Evolutionary conservation across 1,140 invertebrate species (phyloP), one percentile per base, ranked within the genome.

Genomic region (Cyphomyrmex costatus): DNA sequence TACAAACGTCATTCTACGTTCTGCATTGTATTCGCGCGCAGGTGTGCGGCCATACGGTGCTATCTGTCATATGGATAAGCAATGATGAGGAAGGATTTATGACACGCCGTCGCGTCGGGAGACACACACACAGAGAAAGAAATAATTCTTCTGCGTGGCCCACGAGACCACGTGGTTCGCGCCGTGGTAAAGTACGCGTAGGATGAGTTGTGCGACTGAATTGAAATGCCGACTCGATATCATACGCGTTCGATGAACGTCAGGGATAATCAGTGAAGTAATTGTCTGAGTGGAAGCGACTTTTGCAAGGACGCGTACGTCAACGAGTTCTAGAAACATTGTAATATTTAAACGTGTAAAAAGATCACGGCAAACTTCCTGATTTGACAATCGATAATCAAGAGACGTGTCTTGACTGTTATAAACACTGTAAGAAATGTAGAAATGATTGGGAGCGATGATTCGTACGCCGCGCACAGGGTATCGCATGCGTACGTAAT

Each of bases 401-500:
- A 21, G 63, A 27, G 65, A 49, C 21, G 3, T 21, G 51, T 42
- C 21, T 19, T 16, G 21, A 46, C 27, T 21, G 16, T 49, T 16
- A 33, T 3, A 14, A 71, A 53, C 56, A 49, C 61, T 36, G 19
- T 14, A 19, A 60, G 24, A 36, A 27, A 27, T 49, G 10, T n/a
- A 73, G 53, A 68, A 49, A n/a, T 60, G 88, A 77, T 80, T 65
- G 83, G 77, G 30, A 86, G 63, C 85, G 33, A 73, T 8, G 85
- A 80, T 71, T 79, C 73, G 88, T 21, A 68, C 36, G 4, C 3
- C n/a, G 60, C 58, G 16, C 49, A 24, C 76, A 19, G 66, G 33
- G 51, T 88, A 89, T 73, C 85, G 89, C 87, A 87, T 89, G 90
- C 83, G 88, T 88, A 79, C 70, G 66, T 90, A 84, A 91, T 91